phyloP scores from a whole-genome alignment of 2,888 invertebrate genomes.

The Lepetodrilus schrolli region DNA sequence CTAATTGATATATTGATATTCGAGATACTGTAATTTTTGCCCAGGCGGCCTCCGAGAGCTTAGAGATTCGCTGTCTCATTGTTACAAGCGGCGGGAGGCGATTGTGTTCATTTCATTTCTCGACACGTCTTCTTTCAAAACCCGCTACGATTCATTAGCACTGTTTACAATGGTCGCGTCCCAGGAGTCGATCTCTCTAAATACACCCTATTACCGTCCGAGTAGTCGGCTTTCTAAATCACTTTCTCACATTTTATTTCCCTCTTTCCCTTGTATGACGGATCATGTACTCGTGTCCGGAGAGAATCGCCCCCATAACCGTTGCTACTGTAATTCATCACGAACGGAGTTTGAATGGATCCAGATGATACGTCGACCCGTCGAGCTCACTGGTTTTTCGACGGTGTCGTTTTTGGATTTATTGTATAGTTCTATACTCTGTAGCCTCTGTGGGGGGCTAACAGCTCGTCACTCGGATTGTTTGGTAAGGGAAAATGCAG shows the following conservation, averaged over 20 bases:
- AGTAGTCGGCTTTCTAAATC: constrained; percentile 31
- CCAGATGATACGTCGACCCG: background rate
- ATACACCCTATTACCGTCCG: constrained; percentile 26
- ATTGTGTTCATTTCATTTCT: constrained; percentile 28
- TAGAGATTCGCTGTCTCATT: constrained; percentile 16
- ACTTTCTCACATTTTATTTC: constrained; percentile 32
- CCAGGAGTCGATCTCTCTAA: constrained; percentile 19
- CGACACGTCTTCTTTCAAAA: constrained; percentile 18
- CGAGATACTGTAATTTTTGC: constrained; percentile 31
- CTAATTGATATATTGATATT: constrained; percentile 32
- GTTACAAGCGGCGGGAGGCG: background rate
- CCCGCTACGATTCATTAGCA: constrained; percentile 27
- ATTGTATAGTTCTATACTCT: background rate
- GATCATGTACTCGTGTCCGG: constrained; percentile 1
- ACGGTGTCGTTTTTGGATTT: background rate
- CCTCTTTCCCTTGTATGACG: constrained; percentile 13
- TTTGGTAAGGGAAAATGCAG: background rate
- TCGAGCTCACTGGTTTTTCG: background rate
- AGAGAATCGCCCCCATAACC: background rate
- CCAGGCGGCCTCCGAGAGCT: constrained; percentile 28
- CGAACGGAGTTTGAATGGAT: background rate
- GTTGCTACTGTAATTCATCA: constrained; percentile 25
- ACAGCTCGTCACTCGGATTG: background rate
- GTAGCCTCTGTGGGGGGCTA: background rate
- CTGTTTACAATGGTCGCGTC: constrained; percentile 25